These are phyloP conservation scores for Operophtera brumata DNA, from an alignment of 2,888 invertebrate species.

Conservation along the genomic window DNA sequence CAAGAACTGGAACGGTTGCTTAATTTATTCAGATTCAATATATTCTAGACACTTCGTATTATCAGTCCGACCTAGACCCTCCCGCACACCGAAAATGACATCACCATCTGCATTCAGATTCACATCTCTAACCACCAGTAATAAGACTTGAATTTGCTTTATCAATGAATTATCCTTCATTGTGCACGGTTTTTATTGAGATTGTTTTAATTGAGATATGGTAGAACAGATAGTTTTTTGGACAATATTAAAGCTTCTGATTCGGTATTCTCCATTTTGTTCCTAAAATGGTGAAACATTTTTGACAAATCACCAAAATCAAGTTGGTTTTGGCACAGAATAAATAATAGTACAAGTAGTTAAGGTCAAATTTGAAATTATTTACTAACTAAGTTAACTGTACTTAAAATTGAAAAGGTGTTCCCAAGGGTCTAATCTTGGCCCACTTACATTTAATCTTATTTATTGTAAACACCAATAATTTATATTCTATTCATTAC, in stretches of 20 bases:
- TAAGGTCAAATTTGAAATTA: no score
- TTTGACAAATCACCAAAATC: neutral
- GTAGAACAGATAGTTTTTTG: neutral
- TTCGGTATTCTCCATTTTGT: neutral
- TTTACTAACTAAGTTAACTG: no score
- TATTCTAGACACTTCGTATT: constrained; percentile 11
- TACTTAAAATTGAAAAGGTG: neutral
- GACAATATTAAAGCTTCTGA: constrained; percentile 1
- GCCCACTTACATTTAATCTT: neutral
- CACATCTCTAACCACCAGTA: neutral
- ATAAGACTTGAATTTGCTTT: constrained; percentile 5
- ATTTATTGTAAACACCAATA: no score
- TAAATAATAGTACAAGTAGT: no score
- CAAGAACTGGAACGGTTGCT: neutral
- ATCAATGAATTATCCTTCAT: neutral
- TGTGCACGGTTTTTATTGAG: neutral
- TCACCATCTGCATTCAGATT: constrained; percentile 9
- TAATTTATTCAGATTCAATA: constrained; percentile 4
- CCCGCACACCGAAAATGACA: constrained; percentile 19
- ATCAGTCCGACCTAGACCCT: constrained; percentile 19
- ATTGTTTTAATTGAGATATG: constrained; percentile 6
- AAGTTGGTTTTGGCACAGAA: no score
- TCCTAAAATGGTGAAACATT: neutral
- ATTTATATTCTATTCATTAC: no score
- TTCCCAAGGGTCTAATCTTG: neutral